Evolutionary conservation across 2,113 vertebrate genomes (phyloP).

Genomic region (Ammodytes marinus): DNA sequence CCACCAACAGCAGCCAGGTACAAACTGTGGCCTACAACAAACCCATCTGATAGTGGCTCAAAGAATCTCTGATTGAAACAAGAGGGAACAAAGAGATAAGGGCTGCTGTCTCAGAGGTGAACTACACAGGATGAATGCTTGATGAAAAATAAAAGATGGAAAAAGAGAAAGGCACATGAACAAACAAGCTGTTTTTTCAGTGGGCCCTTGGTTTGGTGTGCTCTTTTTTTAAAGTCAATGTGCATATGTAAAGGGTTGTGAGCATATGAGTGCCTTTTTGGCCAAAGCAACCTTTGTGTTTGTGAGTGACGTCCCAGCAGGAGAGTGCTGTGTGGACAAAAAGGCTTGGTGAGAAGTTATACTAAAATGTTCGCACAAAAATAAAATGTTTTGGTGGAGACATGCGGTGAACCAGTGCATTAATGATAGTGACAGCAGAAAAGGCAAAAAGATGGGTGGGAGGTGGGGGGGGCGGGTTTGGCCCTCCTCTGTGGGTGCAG

Average conservation of each 20-base stretch:
- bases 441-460: slow-evolving; percentile 9
- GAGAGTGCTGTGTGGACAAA: slow-evolving; percentile 29
- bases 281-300: slow-evolving; percentile 21
- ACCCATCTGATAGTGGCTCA: slow-evolving; percentile 50
- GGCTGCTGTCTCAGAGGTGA: slow-evolving; percentile 38
- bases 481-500: slow-evolving; percentile 37
- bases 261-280: slow-evolving; percentile 31
- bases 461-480: slow-evolving; percentile 41
- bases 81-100: slow-evolving; percentile 55
- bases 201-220: neutral
- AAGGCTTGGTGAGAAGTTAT: slow-evolving; percentile 4
- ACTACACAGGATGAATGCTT: slow-evolving; percentile 21
- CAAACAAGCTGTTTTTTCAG: neutral
- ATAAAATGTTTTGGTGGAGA: neutral
- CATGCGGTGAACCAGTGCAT: neutral
- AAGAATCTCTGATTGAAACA: slow-evolving; percentile 34
- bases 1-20: slow-evolving; percentile 7
- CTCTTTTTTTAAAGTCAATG: slow-evolving; percentile 9
- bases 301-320: slow-evolving; percentile 27
- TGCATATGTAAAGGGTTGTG: neutral
- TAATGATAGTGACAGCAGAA: slow-evolving; percentile 1
- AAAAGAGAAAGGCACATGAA: slow-evolving; percentile 15
- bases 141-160: slow-evolving; percentile 7
- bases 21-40: slow-evolving; percentile 40
- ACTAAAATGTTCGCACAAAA: slow-evolving; percentile 8